Conservation (phyloP, 2,797 vertebrate genomes). For the Sebastes dallii region DNA sequence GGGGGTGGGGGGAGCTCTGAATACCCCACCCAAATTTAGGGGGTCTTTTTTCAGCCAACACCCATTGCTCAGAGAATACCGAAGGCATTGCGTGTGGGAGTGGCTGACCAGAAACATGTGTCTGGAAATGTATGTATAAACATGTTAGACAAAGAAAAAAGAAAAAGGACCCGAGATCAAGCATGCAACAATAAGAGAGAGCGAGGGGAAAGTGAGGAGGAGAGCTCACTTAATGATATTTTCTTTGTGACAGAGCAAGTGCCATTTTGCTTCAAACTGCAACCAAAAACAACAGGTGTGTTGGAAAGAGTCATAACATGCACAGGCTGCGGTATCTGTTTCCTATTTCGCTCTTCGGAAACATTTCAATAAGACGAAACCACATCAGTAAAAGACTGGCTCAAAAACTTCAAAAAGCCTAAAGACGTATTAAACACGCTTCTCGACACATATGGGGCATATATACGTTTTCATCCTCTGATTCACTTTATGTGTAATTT, state of each 20-base stretch:
- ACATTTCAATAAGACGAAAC: constrained; percentile 53
- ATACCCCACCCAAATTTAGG: constrained; percentile 69
- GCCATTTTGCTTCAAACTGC: constrained; percentile 19
- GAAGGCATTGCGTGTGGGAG: constrained; percentile 63
- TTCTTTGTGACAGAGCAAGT: constrained; percentile 46
- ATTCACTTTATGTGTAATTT: constrained; percentile 14
- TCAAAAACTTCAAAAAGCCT: constrained; percentile 37
- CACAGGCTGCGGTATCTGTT: constrained; percentile 33
- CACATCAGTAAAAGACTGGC: constrained; percentile 45
- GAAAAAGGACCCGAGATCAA: not conserved
- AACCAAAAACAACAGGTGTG: constrained; percentile 70
- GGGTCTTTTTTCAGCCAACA: constrained; percentile 64
- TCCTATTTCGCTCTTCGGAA: constrained; percentile 41
- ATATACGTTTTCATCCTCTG: not conserved
- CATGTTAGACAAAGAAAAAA: constrained; percentile 8
- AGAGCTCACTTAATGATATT: constrained; percentile 13
- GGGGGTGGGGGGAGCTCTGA: constrained; percentile 39
- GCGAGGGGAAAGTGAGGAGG: not conserved
- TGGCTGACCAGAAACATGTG: constrained; percentile 68
- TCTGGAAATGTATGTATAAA: constrained; percentile 36
- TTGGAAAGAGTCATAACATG: constrained; percentile 18
- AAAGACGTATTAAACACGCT: not conserved
- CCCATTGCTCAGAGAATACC: constrained; percentile 65
- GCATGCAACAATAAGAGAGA: not conserved
- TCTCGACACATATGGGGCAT: not conserved